Evolutionary conservation across 2,113 vertebrate genomes (phyloP), one percentile per base, ranked within the genome.

Genomic region (Oreochromis tanganicae): DNA sequence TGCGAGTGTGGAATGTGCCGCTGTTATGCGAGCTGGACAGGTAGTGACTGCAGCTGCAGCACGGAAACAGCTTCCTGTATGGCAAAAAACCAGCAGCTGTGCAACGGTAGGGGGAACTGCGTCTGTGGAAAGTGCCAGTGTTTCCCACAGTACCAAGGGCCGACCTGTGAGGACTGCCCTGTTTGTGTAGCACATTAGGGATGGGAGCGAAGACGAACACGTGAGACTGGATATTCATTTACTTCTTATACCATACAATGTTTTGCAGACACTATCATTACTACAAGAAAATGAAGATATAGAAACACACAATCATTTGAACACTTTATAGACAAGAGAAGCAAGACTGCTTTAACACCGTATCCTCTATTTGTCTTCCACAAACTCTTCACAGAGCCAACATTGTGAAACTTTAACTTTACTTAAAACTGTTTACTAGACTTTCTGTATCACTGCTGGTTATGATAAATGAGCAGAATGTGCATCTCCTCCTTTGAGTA

Each of bases 141-240:
- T 54, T 94, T 95, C 0, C 95, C 96, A 17, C 94, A 95, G 9
- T 98, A 97, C 84, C 86, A 90, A n/a, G 98, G 98, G 10, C 94
- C 94, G 1, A 97, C 97, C 0, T 98, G 98, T 84, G 98, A 99
- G 93, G 90, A 89, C 81, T 97, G 97, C 89, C 97, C 97, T 41
- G 91, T 92, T 55, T 98, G 97, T 94, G 92, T 29, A 75, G 27
- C 14, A 89, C 36, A 7, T 94, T 91, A 5, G 50, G 80, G 27
- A 87, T 36, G 5, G 91, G 85, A 80, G 5, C 5, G 0, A 90
- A 75, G n/a, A 83, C 9, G 95, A 96, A 41, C 71, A 91, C n/a
- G 88, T 90, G 50, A 92, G 85, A 83, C 38, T 43, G 27, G 4
- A 57, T 73, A 48, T 24, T 63, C 21, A 83, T 29, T 87, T 9